Evolutionary conservation across 2,113 vertebrate species (phyloP).

Genomic region (Psophia crepitans): DNA sequence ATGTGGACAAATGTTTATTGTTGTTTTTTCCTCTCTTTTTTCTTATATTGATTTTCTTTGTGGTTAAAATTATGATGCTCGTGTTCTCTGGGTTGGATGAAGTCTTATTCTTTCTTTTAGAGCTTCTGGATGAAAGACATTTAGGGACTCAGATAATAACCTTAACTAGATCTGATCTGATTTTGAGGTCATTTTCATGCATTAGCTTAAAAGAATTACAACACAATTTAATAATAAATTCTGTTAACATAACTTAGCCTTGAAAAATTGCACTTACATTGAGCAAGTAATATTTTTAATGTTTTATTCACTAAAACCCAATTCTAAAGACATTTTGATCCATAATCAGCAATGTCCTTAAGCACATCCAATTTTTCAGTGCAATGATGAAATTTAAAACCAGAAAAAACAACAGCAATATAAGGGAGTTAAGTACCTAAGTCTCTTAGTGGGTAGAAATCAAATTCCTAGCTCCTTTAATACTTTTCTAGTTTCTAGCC

Average conservation of each 20-base stretch:
- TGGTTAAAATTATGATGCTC: background rate
- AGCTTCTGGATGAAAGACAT: conserved; percentile 8
- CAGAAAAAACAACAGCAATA: background rate
- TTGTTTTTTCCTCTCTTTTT: background rate
- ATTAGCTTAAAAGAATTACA: conserved; percentile 63
- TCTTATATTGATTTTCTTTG: background rate
- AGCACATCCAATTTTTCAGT: conserved; percentile 4
- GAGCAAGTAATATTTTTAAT: conserved; percentile 43
- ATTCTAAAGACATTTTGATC: conserved; percentile 48
- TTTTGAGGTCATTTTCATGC: conserved; percentile 57
- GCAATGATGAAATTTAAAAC: background rate
- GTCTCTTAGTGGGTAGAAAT: background rate
- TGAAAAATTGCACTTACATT: conserved; percentile 26
- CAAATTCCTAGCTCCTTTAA: background rate
- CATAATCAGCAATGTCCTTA: conserved; percentile 13
- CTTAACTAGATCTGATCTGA: conserved; percentile 38
- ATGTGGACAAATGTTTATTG: background rate
- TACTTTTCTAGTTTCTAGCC: background rate
- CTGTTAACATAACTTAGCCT: conserved; percentile 50
- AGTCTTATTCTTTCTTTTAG: background rate
- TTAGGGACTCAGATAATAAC: conserved; percentile 36
- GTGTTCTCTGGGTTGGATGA: background rate
- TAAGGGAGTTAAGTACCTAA: background rate
- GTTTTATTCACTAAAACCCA: conserved; percentile 42
- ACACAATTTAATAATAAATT: conserved; percentile 58